Conservation (phyloP, 2,113 vertebrate genomes). For the Sphyrna mokarran region DNA sequence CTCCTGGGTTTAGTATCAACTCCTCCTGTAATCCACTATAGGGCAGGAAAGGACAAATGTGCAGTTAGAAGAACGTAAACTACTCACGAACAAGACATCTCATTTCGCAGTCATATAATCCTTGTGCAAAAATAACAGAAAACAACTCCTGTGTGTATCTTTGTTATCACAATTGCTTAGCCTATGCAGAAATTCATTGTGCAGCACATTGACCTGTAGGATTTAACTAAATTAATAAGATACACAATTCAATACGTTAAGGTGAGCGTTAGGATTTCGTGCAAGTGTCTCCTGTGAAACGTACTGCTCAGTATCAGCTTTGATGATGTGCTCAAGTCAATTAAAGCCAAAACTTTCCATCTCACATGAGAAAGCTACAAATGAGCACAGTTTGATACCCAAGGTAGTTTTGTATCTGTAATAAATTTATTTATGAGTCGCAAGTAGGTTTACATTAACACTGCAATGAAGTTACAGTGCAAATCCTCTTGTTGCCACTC, state of each 20-base stretch:
- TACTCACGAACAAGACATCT: not conserved
- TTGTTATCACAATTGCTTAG: not conserved
- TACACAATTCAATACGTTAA: not conserved
- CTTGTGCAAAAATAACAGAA: not conserved
- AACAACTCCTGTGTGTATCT: not conserved
- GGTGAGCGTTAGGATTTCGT: not conserved
- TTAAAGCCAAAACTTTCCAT: not conserved
- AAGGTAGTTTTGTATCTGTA: not conserved
- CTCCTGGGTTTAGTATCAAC: constrained; percentile 62
- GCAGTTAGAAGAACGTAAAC: not conserved
- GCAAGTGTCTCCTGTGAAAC: not conserved
- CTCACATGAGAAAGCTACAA: not conserved
- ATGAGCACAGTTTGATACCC: not conserved
- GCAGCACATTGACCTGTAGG: not conserved
- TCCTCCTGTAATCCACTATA: constrained; percentile 58
- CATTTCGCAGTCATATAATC: not conserved
- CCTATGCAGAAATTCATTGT: not conserved
- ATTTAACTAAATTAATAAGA: not conserved
- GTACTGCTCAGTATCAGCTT: not conserved
- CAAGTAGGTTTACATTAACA: too few relatives aligned
- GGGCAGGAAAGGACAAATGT: not conserved
- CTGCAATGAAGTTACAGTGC: too few relatives aligned
- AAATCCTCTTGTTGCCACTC: too few relatives aligned
- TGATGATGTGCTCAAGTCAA: not conserved
- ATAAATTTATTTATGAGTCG: too few relatives aligned